Percentiles rank a stretch among this genome's conserved stretches.
phyloP scores from a whole-genome alignment of 2,888 invertebrate species.

The Ormyrus thymus region DNA sequence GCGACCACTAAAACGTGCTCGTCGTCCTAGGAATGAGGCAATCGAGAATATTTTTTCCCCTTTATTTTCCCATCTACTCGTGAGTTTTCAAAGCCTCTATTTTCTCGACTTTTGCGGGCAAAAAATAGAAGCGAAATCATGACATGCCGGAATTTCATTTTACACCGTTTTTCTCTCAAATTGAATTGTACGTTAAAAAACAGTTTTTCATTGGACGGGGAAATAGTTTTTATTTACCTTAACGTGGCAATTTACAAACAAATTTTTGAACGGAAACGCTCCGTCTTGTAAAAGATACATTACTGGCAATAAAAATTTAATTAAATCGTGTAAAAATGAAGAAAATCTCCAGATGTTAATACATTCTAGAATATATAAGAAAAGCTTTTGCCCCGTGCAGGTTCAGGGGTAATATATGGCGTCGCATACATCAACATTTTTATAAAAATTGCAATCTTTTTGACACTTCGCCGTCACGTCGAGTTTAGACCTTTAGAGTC shows the following conservation, averaged over 20 bases:
- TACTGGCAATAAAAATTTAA: too few relatives aligned
- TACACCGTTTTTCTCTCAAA: not conserved
- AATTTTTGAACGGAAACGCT: too few relatives aligned
- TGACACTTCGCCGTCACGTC: slow-evolving; percentile 25
- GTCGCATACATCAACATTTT: slow-evolving; percentile 34
- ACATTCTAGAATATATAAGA: not conserved
- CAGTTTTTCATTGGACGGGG: not conserved
- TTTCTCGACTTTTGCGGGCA: not conserved
- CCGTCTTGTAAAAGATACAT: too few relatives aligned
- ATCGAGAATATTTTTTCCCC: slow-evolving; percentile 24
- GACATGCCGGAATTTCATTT: slow-evolving; percentile 15
- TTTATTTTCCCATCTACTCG: slow-evolving; percentile 19
- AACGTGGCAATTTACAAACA: too few relatives aligned
- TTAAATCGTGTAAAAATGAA: too few relatives aligned
- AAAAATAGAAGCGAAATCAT: not conserved
- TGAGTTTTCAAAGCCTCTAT: slow-evolving; percentile 28
- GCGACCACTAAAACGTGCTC: slow-evolving; percentile 26
- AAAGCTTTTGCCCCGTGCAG: not conserved
- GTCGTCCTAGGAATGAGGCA: slow-evolving; percentile 5
- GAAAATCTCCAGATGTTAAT: not conserved
- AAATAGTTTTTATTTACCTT: too few relatives aligned
- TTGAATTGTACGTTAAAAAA: slow-evolving; percentile 4
- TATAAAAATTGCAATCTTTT: slow-evolving; percentile 40
- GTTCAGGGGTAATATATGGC: not conserved
- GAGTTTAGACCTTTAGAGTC: slow-evolving; percentile 37